A percentile compares a stretch with the other conserved stretches of the same genome.
Conservation (phyloP, 2,888 invertebrate genomes). For the Megalurothrips usitatus region DNA sequence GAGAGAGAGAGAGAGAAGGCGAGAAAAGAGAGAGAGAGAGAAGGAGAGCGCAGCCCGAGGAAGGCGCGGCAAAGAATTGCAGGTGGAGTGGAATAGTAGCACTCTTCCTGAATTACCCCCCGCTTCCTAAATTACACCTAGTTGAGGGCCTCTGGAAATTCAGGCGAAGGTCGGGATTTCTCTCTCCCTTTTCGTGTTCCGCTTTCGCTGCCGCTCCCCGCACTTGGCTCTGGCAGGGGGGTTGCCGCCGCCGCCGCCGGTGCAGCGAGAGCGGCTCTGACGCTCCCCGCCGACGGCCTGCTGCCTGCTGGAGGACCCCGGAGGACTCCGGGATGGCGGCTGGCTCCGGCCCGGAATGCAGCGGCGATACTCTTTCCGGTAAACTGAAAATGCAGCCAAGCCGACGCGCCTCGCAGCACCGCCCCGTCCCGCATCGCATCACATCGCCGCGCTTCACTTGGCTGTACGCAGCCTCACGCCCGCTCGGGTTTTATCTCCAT, state of each 20-base stretch:
- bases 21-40: not conserved
- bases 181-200: not conserved
- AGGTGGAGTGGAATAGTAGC: not conserved
- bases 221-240: not conserved
- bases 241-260: not conserved
- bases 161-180: not conserved
- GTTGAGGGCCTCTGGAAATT: not conserved
- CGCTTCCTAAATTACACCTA: not conserved
- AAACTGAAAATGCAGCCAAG: too few relatives aligned
- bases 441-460: not conserved
- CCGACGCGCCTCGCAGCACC: not conserved
- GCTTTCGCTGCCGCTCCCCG: not conserved
- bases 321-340: too few relatives aligned
- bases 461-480: too few relatives aligned
- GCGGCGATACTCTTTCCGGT: too few relatives aligned
- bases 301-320: too few relatives aligned
- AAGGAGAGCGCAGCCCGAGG: not conserved
- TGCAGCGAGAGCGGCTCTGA: not conserved
- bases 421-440: not conserved
- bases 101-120: not conserved
- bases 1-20: not conserved
- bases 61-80: not conserved
- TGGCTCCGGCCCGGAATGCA: too few relatives aligned
- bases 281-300: not conserved
- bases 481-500: too few relatives aligned